These are phyloP conservation scores for Cephus sareptanus DNA, from an alignment of 2,888 invertebrate genomes.

Conservation along the genomic window DNA sequence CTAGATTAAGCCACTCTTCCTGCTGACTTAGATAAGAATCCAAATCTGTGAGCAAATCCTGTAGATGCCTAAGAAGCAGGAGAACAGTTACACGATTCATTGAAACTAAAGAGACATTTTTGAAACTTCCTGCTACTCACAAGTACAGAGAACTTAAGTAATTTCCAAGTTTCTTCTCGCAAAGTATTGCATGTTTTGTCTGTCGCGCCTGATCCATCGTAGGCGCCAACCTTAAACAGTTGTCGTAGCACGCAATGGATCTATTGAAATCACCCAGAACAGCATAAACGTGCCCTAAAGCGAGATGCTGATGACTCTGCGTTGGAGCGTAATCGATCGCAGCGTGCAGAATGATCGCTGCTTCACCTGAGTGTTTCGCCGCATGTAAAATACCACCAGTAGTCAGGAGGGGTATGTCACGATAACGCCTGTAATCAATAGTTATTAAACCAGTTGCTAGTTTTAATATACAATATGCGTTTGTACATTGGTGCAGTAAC, in stretches of 20 bases:
- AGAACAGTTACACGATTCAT: conserved; percentile 21
- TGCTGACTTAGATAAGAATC: conserved; percentile 74
- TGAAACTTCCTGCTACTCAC: conserved; percentile 67
- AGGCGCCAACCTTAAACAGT: conserved; percentile 74
- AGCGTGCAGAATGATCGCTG: conserved; percentile 77
- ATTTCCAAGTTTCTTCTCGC: conserved; percentile 74
- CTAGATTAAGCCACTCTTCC: conserved; percentile 71
- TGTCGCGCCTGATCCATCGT: conserved; percentile 72
- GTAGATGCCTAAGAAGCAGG: conserved; percentile 68
- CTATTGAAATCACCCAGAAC: conserved; percentile 77
- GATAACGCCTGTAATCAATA: conserved; percentile 71
- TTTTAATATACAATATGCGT: neutral
- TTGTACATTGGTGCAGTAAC: conserved; percentile 78
- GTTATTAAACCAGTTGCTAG: neutral
- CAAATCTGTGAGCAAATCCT: conserved; percentile 72
- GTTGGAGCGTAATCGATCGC: conserved; percentile 78
- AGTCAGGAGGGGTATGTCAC: conserved; percentile 79
- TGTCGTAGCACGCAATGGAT: conserved; percentile 76
- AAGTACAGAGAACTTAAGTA: conserved; percentile 74
- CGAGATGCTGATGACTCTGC: conserved; percentile 73
- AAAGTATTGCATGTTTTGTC: conserved; percentile 75
- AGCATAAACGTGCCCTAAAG: conserved; percentile 80
- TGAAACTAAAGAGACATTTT: neutral
- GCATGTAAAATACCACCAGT: conserved; percentile 81
- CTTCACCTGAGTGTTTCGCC: conserved; percentile 76